Evolutionary conservation across 2,797 vertebrate species (phyloP).

Genomic region (Brotogeris chrysoptera): DNA sequence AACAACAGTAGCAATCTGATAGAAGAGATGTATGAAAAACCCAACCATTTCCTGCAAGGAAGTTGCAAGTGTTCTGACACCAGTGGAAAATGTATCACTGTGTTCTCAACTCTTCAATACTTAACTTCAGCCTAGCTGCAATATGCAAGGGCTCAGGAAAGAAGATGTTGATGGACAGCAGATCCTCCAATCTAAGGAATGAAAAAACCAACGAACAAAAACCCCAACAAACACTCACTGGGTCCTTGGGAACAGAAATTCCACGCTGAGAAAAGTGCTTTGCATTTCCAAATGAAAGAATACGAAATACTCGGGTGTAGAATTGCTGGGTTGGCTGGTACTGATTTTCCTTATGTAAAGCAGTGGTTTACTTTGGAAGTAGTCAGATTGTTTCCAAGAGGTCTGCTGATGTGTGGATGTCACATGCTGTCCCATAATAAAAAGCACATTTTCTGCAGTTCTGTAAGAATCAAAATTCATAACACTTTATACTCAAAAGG

Average conservation of each 20-base stretch:
- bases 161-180: not conserved
- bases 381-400: not conserved
- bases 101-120: not conserved
- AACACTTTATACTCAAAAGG: not conserved
- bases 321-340: not conserved
- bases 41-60: not conserved
- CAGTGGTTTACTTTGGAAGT: not conserved
- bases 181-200: not conserved
- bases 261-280: not conserved
- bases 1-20: not conserved
- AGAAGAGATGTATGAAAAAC: not conserved
- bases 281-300: constrained; percentile 26
- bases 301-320: not conserved
- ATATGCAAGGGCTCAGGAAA: not conserved
- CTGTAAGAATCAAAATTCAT: not conserved
- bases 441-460: not conserved
- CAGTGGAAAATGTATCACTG: not conserved
- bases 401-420: not conserved
- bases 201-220: not conserved
- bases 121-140: not conserved
- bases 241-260: not conserved
- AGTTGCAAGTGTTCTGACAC: not conserved
- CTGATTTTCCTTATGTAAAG: constrained; percentile 2
- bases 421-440: not conserved
- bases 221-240: not conserved